Conservation (phyloP, 1,140 invertebrate genomes). For the Helicoverpa zea region DNA sequence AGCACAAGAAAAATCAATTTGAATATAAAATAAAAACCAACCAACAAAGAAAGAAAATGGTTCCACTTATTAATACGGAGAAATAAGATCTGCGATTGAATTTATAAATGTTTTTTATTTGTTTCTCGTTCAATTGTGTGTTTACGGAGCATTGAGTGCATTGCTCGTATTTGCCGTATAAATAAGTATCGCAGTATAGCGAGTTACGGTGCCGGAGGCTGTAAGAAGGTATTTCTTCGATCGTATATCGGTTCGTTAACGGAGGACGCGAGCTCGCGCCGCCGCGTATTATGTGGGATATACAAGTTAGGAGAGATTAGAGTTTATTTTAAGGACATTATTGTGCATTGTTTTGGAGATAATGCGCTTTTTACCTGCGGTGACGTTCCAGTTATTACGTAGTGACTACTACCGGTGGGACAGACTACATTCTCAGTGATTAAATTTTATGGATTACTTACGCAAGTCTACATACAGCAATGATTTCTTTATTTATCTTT, state of each 20-base stretch:
- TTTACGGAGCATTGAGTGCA: background rate
- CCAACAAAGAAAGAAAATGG: too few relatives aligned
- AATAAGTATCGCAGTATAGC: constrained; percentile 35
- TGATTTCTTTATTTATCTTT: too few relatives aligned
- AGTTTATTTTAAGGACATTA: background rate
- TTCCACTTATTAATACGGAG: too few relatives aligned
- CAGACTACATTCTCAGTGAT: too few relatives aligned
- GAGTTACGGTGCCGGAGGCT: constrained; percentile 18
- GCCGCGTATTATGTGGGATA: background rate
- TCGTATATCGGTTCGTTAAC: constrained; percentile 62
- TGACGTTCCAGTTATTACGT: too few relatives aligned
- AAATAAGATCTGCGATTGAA: too few relatives aligned
- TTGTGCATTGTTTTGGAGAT: too few relatives aligned
- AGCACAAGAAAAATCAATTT: too few relatives aligned
- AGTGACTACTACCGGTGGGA: too few relatives aligned
- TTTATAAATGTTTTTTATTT: background rate
- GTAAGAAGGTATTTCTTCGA: constrained; percentile 54
- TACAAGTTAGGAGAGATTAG: background rate
- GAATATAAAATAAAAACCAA: too few relatives aligned
- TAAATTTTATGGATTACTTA: background rate
- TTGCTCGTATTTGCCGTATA: constrained; percentile 16
- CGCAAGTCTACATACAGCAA: too few relatives aligned
- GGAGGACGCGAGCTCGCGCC: constrained; percentile 22
- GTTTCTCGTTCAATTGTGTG: background rate
- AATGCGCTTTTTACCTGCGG: too few relatives aligned